A percentile compares a stretch with the other conserved stretches of the same genome.
Conservation (phyloP, 2,888 invertebrate species). For the Aleiodes testaceus region DNA sequence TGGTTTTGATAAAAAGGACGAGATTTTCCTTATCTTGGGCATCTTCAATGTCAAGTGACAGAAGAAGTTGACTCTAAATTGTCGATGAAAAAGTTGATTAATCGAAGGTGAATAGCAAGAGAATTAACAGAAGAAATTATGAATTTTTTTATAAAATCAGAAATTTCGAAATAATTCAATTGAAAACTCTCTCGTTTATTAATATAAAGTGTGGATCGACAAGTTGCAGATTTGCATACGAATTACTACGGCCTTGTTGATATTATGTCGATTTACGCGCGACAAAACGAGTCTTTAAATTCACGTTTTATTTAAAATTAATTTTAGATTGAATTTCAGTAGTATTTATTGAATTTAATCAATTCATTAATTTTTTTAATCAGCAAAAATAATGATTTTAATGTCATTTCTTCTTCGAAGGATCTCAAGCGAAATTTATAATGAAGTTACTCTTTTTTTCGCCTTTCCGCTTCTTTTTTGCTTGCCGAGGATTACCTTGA, state of each 20-base stretch:
- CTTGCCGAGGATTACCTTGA: constrained; percentile 38
- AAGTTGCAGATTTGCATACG: constrained; percentile 29
- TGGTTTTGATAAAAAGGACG: not conserved
- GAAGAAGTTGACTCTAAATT: no score
- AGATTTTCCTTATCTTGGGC: not conserved
- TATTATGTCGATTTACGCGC: constrained; percentile 17
- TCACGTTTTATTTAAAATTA: constrained; percentile 5
- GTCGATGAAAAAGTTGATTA: no score
- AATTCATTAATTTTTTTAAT: no score
- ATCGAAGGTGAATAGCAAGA: no score
- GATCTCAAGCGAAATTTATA: not conserved
- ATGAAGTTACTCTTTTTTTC: constrained; percentile 7
- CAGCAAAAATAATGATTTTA: no score
- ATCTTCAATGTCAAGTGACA: not conserved
- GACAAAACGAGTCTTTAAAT: constrained; percentile 31
- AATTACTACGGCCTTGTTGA: constrained; percentile 31
- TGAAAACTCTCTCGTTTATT: constrained; percentile 7
- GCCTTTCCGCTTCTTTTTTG: not conserved
- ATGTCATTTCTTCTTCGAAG: not conserved
- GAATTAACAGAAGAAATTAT: no score
- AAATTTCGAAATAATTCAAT: no score
- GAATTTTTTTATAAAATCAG: no score
- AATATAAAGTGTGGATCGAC: constrained; percentile 11
- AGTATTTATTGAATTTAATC: not conserved
- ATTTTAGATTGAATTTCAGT: not conserved